Conservation (phyloP, 1,140 invertebrate genomes). For the Euura saliciscinereae region DNA sequence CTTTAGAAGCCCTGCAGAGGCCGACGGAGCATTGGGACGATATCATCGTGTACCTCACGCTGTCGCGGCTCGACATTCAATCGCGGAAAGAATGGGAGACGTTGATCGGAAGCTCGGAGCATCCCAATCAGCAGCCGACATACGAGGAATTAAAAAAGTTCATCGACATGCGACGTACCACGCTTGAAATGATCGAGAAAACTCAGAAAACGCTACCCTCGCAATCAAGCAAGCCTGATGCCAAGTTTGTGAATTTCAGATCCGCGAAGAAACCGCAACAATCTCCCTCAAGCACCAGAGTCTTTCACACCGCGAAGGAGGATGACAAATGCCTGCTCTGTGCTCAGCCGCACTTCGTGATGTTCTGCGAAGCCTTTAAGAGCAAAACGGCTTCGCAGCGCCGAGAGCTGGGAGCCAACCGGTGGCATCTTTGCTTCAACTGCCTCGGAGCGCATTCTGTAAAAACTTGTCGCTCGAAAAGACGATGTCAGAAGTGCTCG, state of each 20-base stretch:
- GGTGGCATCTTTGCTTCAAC: conserved; percentile 20
- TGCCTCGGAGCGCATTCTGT: conserved; percentile 21
- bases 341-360: conserved; percentile 19
- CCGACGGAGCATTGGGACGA: conserved; percentile 29
- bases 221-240: too few relatives aligned
- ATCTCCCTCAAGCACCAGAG: too few relatives aligned
- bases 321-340: conserved; percentile 21
- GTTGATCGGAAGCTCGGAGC: background rate
- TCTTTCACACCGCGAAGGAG: background rate
- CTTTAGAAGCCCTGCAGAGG: conserved; percentile 18
- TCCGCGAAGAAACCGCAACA: too few relatives aligned
- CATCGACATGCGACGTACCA: background rate
- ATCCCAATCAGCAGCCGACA: background rate
- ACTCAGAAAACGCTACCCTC: too few relatives aligned
- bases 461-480: background rate
- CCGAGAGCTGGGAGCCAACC: conserved; percentile 13
- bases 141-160: conserved; percentile 20
- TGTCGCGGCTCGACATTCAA: conserved; percentile 24
- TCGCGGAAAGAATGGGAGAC: conserved; percentile 26
- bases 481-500: conserved; percentile 22
- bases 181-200: too few relatives aligned
- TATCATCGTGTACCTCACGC: conserved; percentile 27
- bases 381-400: conserved; percentile 17
- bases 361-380: conserved; percentile 18
- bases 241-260: too few relatives aligned